Conservation (phyloP, 1,140 invertebrate species). For the Anoplophora glabripennis region DNA sequence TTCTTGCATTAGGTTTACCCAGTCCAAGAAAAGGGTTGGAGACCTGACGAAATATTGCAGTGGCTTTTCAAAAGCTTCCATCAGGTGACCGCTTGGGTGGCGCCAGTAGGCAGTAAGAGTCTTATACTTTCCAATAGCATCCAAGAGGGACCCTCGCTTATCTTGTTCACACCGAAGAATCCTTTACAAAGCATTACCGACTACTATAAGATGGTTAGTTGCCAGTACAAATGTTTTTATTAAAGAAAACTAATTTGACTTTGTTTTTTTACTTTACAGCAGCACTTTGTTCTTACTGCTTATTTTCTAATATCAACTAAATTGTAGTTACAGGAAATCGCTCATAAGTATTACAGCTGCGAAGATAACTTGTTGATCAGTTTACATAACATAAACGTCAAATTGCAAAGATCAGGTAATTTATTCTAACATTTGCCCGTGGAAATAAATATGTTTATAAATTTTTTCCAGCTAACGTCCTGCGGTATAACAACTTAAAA, state of each 20-base stretch:
- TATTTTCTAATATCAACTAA: slow-evolving; percentile 17
- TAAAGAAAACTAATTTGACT: background rate
- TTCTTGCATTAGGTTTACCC: slow-evolving; percentile 15
- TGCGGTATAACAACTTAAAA: slow-evolving; percentile 19
- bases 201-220: slow-evolving; percentile 63
- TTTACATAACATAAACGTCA: slow-evolving; percentile 41
- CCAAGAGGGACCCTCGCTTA: slow-evolving; percentile 62
- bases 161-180: slow-evolving; percentile 71
- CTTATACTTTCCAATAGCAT: slow-evolving; percentile 60
- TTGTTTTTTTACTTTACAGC: too few relatives aligned
- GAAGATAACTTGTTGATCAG: slow-evolving; percentile 51
- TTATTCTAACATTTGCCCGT: background rate
- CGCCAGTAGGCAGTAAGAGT: slow-evolving; percentile 65
- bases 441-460: background rate
- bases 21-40: slow-evolving; percentile 47
- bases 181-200: slow-evolving; percentile 58
- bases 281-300: too few relatives aligned
- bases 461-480: slow-evolving; percentile 20
- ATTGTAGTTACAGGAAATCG: slow-evolving; percentile 62
- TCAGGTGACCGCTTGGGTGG: slow-evolving; percentile 59
- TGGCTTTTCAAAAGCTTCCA: slow-evolving; percentile 61
- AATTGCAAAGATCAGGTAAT: slow-evolving; percentile 31
- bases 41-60: slow-evolving; percentile 50
- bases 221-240: background rate
- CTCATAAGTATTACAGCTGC: slow-evolving; percentile 67